Evolutionary conservation across 2,113 vertebrate species (phyloP), one percentile per base, ranked within the genome.

Genomic region (Catharus bicknelli): DNA sequence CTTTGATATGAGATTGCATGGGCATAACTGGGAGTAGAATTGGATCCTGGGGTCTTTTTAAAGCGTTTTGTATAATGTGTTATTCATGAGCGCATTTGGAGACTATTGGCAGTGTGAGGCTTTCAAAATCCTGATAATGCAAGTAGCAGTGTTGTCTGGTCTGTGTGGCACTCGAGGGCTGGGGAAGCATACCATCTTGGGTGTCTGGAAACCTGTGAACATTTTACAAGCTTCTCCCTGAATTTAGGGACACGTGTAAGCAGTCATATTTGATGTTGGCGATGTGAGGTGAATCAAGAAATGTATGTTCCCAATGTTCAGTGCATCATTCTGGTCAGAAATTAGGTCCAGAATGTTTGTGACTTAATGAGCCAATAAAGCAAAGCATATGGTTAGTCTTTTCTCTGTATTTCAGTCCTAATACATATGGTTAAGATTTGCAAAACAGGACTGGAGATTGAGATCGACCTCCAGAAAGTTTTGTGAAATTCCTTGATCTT

Each of bases 401-500:
- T 43, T 88, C 59, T 86, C 36, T 67, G 17, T 69, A 23, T 74
- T 84, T 96, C 29, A 55, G 38, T 47, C 63, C 59, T 53, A 43
- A 77, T 57, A 63, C 72, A 88, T 53, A 59, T 55, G 84, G 86
- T 88, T 90, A 79, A 89, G 67, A 85, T 94, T 94, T 94, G n/a
- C 40, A 59, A 51, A 91, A 50, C 29, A 69, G 25, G 10, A 69
- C 5, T 91, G 38, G 25, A 70, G 51, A 54, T 64, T 69, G 70
- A 70, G 38, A 43, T 73, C 11, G 8, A 59, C 74, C 55, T 94
- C 47, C 64, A 92, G 72, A 76, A 93, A 76, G 10, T 84, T 80
- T 68, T 74, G 63, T 10, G 10, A 77, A 66, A 83, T 85, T 88
- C 54, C 18, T 82, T 59, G 22, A 36, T 53, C 51, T 80, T 74